Evolutionary conservation across 2,888 invertebrate genomes (phyloP).

Genomic region (Eilema depressum): DNA sequence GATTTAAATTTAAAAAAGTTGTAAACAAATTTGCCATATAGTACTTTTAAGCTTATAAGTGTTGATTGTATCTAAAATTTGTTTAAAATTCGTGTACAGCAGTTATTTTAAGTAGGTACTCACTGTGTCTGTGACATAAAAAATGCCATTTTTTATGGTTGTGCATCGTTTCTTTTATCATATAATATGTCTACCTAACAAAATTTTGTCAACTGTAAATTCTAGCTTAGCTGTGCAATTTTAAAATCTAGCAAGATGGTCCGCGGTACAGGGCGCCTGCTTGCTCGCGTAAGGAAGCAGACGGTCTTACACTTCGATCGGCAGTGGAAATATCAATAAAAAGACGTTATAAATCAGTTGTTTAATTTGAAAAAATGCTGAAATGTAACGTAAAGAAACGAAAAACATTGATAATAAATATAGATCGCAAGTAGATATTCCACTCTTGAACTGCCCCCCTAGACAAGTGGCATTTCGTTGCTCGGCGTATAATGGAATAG

Average conservation of each 20-base stretch:
- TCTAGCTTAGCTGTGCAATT: not conserved
- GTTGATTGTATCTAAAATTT: not conserved
- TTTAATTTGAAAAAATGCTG: no score
- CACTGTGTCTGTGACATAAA: not conserved
- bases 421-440: no score
- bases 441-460: no score
- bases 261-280: no score
- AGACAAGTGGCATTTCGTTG: no score
- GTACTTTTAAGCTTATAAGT: constrained; percentile 8
- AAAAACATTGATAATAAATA: not conserved
- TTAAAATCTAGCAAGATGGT: not conserved
- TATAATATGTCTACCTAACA: not conserved
- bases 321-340: not conserved
- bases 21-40: constrained; percentile 1
- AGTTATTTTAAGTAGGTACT: not conserved
- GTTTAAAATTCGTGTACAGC: not conserved
- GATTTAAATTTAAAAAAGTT: constrained; percentile 27
- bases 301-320: not conserved
- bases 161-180: not conserved
- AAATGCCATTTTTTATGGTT: not conserved
- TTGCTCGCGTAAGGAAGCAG: no score
- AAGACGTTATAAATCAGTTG: not conserved
- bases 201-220: not conserved
- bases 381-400: not conserved
- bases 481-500: no score